These are phyloP conservation scores for Meteorus sp. DNA, from an alignment of 1,140 invertebrate genomes.

Conservation along the genomic window DNA sequence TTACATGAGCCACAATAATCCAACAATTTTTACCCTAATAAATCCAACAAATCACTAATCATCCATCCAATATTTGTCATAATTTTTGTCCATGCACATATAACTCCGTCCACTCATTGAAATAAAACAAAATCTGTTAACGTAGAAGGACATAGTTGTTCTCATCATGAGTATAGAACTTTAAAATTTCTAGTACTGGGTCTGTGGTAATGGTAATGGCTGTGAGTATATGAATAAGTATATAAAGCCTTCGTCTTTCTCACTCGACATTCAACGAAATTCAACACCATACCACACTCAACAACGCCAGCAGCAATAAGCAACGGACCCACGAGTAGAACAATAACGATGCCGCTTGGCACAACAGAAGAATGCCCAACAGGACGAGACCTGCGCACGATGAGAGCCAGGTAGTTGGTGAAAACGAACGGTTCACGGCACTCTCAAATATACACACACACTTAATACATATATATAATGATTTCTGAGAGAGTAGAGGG, in stretches of 20 bases:
- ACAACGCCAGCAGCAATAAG: not conserved
- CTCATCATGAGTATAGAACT: no score
- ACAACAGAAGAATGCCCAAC: slow-evolving; percentile 6
- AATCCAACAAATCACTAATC: no score
- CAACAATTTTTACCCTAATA: no score
- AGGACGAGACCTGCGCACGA: not conserved
- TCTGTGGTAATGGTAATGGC: not conserved
- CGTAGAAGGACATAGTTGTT: no score
- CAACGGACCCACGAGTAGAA: slow-evolving; percentile 5
- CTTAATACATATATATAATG: not conserved
- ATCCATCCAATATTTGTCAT: no score
- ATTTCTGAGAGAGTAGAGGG: no score
- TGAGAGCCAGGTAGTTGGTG: slow-evolving; percentile 1
- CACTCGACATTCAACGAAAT: slow-evolving; percentile 14
- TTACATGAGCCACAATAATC: not conserved
- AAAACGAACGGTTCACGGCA: not conserved
- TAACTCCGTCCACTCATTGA: no score
- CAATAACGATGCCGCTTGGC: slow-evolving; percentile 7
- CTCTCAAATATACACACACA: not conserved
- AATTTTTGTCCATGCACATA: no score
- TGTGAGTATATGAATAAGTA: not conserved
- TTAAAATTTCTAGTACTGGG: not conserved
- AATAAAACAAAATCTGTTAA: no score
- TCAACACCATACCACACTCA: slow-evolving; percentile 15
- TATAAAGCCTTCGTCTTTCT: not conserved